Evolutionary conservation across 2,113 vertebrate species (phyloP).

Genomic region (Calyptommatus sinebrachiatus): DNA sequence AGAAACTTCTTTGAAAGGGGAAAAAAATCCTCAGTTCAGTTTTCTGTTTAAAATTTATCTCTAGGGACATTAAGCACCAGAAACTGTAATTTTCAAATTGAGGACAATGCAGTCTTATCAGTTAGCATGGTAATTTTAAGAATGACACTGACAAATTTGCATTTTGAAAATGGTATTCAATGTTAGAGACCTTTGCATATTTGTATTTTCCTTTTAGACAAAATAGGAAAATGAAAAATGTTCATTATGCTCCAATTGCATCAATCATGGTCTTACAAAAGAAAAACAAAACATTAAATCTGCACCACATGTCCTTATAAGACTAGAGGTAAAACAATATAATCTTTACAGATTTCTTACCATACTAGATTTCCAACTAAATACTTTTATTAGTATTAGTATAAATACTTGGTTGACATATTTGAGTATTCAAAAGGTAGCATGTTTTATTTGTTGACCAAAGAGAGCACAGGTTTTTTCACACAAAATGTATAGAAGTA

Average conservation of each 20-base stretch:
- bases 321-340: not conserved
- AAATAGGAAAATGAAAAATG: conserved; percentile 21
- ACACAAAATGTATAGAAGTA: not conserved
- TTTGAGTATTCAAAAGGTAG: not conserved
- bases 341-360: not conserved
- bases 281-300: conserved; percentile 1
- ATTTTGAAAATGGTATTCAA: conserved; percentile 22
- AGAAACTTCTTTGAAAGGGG: not conserved
- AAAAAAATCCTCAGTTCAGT: not conserved
- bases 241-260: conserved; percentile 1
- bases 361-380: not conserved
- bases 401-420: too few species aligned
- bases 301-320: not conserved
- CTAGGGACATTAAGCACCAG: not conserved
- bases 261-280: not conserved
- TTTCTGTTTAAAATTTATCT: not conserved
- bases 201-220: conserved; percentile 23
- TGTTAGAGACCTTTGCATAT: conserved; percentile 1
- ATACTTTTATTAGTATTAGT: not conserved
- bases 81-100: conserved; percentile 12
- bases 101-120: conserved; percentile 15
- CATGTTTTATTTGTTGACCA: not conserved
- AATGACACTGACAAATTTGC: conserved; percentile 1
- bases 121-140: conserved; percentile 13
- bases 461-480: not conserved